Base-by-base conservation (phyloP, 2,113 vertebrate genomes). In the Panthera uncia region DNA sequence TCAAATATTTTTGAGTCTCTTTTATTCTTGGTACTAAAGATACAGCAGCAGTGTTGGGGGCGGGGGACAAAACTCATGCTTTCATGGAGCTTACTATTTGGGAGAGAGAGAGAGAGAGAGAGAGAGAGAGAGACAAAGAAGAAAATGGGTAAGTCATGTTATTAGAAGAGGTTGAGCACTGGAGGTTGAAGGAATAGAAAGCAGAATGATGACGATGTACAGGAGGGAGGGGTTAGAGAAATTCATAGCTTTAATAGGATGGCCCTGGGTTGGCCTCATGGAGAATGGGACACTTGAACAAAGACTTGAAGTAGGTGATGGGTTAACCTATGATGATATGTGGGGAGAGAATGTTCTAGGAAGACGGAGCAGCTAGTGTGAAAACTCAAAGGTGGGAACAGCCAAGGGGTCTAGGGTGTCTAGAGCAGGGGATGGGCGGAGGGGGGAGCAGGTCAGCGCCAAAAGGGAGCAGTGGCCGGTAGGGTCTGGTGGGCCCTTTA, bases 281-380 rank as follows among this genome's bases (percentile, higher is more conserved):
- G 21, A 82, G 86, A 83, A 41, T 1, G 38, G 55, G 9, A 19
- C 48, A 6, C 50, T 81, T 18, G 31, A 41, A 66, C 31, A 57
- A 57, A 80, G 48, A 50, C 73, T 66, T 36, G 50, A 25, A 82
- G 81, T 63, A 81, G 36, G 36, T 12, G 83, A 71, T 50, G 38
- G 91, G 89, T 52, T 68, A n/a, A 65, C 8, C 33, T 66, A 1
- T 61, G 81, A 66, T 45, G 61, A 11, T 52, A 31, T 41, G 81
- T 52, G 57, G 82, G 69, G 78, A 79, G 45, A 73, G 68, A 57
- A 48, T 33, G 50, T 81, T 92, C 84, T 9, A 31, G 82, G 81
- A 80, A 36, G 50, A 89, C 38, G 66, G 41, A 68, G 29, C 14
- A 74, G 31, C 33, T 2, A 7, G 78, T 16, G 61, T 86, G 13